These are phyloP conservation scores for Chrysemys picta DNA, from an alignment of 2,113 vertebrate species.

Conservation along the genomic window DNA sequence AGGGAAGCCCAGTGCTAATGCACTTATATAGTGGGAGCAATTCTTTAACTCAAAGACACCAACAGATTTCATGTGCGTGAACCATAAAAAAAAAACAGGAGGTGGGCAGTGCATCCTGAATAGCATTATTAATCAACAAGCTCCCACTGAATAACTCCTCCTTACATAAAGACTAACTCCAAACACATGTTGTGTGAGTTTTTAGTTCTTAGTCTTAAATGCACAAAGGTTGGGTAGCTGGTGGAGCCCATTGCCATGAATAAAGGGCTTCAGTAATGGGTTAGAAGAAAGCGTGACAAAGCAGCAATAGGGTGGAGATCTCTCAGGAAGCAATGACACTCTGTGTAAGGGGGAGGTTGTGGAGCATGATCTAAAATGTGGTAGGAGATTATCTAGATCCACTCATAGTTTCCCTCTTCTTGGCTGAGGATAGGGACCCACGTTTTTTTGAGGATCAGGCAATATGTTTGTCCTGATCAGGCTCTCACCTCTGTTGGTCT, in stretches of 20 bases:
- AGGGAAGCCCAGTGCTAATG: background rate
- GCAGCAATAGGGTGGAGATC: background rate
- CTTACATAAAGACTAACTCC: background rate
- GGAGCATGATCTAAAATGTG: background rate
- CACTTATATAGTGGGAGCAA: background rate
- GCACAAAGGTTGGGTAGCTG: background rate
- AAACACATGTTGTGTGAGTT: too few species aligned
- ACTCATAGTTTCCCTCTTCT: too few species aligned
- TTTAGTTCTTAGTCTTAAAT: background rate
- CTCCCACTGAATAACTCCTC: background rate
- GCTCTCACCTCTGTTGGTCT: background rate
- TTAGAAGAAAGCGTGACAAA: background rate
- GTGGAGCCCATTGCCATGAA: background rate
- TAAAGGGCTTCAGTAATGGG: background rate
- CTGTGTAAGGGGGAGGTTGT: background rate
- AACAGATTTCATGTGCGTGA: background rate
- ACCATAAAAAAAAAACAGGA: background rate
- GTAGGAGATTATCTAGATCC: background rate
- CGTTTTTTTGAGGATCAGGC: background rate
- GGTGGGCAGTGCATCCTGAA: background rate
- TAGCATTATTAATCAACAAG: background rate
- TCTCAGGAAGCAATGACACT: background rate
- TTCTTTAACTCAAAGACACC: background rate
- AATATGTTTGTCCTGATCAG: accelerated
- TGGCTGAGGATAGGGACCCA: background rate